These are phyloP conservation scores for Chlorocebus sabaeus DNA, from an alignment of 2,113 vertebrate genomes.

Conservation along the genomic window DNA sequence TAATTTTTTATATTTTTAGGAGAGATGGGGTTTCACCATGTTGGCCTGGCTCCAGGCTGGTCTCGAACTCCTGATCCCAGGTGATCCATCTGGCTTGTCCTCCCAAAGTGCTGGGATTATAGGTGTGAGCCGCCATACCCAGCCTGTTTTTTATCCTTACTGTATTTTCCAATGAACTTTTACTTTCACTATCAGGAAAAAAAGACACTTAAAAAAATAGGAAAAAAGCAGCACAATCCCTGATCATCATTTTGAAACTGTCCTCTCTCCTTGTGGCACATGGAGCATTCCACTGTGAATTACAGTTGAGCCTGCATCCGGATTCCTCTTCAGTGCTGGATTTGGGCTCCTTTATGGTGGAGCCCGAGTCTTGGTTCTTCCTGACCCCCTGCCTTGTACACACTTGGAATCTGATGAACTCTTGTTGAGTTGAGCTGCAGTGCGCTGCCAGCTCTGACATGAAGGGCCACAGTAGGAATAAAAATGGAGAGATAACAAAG, in stretches of 20 bases:
- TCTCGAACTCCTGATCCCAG: too few relatives aligned
- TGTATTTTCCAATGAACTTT: constrained; percentile 18
- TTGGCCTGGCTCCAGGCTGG: too few relatives aligned
- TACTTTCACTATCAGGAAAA: not conserved
- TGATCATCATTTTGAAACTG: not conserved
- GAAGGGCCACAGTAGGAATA: not conserved
- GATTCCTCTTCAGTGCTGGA: not conserved
- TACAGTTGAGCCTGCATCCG: not conserved
- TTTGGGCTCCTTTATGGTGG: not conserved
- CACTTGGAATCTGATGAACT: not conserved
- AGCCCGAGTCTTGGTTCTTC: not conserved
- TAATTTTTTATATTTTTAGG: too few relatives aligned
- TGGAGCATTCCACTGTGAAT: not conserved
- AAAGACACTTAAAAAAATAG: not conserved
- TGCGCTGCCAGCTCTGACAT: not conserved
- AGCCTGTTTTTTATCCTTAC: constrained; percentile 21
- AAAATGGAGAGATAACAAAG: not conserved
- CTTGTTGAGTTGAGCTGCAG: not conserved
- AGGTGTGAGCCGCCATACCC: too few relatives aligned
- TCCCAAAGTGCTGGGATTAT: too few relatives aligned
- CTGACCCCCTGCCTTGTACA: not conserved
- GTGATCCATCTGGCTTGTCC: too few relatives aligned
- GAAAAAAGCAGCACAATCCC: not conserved
- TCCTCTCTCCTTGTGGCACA: not conserved
- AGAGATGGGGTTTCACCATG: too few relatives aligned